Evolutionary conservation across 2,113 vertebrate species (phyloP).

Genomic region (Murina feae): DNA sequence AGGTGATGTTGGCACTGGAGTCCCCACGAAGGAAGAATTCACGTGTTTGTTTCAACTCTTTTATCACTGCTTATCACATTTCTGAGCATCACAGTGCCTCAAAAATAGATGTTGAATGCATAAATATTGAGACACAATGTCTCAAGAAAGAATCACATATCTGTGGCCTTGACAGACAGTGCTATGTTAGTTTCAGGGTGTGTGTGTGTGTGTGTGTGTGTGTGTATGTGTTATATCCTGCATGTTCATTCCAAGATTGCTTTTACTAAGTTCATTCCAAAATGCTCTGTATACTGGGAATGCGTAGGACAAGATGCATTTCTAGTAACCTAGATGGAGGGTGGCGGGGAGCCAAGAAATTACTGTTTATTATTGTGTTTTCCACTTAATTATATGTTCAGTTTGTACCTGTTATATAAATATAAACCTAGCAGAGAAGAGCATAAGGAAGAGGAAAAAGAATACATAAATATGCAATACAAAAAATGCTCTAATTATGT

Average conservation of each 20-base stretch:
- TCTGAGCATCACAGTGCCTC: background rate
- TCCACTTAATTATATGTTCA: constrained; percentile 32
- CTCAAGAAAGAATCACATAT: background rate
- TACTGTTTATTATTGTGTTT: constrained; percentile 13
- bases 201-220: background rate
- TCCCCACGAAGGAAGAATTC: background rate
- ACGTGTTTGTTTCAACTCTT: background rate
- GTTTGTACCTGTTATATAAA: constrained; percentile 46
- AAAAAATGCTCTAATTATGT: constrained; percentile 34
- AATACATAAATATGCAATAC: background rate
- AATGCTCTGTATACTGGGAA: background rate
- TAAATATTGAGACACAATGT: background rate
- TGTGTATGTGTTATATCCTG: background rate
- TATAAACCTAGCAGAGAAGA: constrained; percentile 40
- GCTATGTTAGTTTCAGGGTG: too few relatives aligned
- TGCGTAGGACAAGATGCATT: background rate
- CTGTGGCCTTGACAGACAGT: background rate
- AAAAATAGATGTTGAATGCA: background rate
- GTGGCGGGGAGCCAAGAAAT: constrained; percentile 5
- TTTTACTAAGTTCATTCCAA: background rate
- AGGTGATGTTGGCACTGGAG: background rate
- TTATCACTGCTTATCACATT: background rate
- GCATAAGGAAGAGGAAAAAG: background rate
- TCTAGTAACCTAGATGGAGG: background rate
- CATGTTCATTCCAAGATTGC: background rate